Evolutionary conservation across 2,113 vertebrate species (phyloP).

Genomic region (Ceyx margarethae): DNA sequence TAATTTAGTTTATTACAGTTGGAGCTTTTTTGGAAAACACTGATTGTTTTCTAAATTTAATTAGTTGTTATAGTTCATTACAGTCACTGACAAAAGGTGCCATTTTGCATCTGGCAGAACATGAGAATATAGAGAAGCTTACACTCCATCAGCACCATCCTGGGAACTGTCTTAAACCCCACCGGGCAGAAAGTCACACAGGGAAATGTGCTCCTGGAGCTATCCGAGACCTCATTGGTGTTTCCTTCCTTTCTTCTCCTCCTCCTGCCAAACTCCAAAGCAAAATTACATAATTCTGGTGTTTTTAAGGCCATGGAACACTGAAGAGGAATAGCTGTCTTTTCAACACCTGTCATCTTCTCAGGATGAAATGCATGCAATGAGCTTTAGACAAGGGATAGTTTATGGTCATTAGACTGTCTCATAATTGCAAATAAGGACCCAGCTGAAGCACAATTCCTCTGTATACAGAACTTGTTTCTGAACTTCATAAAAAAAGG

Average conservation of each 20-base stretch:
- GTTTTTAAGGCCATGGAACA: background rate
- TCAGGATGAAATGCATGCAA: background rate
- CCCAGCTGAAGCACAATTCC: background rate
- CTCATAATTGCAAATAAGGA: background rate
- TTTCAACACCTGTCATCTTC: background rate
- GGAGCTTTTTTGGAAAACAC: background rate
- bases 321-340: background rate
- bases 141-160: background rate
- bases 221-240: background rate
- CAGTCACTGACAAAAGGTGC: background rate
- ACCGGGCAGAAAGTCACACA: rapidly evolving
- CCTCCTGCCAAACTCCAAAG: background rate
- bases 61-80: background rate
- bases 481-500: background rate
- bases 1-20: rapidly evolving
- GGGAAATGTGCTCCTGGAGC: background rate
- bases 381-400: background rate
- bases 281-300: rapidly evolving
- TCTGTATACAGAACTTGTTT: background rate
- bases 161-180: background rate
- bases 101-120: rapidly evolving
- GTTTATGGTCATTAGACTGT: background rate
- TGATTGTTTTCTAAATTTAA: background rate
- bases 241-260: background rate
- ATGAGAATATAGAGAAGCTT: background rate